These are phyloP conservation scores for Salvelinus alpinus DNA, from an alignment of 2,113 vertebrate species.

Conservation along the genomic window DNA sequence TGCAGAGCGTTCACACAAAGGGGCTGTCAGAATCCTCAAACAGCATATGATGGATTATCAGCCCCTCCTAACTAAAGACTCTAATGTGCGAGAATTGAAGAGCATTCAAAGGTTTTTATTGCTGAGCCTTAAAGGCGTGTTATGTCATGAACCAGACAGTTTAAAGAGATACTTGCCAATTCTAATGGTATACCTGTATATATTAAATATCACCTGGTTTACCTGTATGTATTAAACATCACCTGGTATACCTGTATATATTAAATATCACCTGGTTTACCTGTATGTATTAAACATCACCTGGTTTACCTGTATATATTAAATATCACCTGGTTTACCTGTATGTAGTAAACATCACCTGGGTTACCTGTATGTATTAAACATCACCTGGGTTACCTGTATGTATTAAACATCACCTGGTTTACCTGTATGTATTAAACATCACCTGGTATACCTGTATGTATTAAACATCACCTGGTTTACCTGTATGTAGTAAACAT, in stretches of 20 bases:
- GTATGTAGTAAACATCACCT: too few species aligned
- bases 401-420: too few species aligned
- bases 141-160: conserved; percentile 22
- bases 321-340: too few species aligned
- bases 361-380: background rate
- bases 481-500: too few species aligned
- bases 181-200: background rate
- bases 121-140: conserved; percentile 6
- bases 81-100: background rate
- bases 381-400: background rate
- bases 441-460: too few species aligned
- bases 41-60: conserved; percentile 46
- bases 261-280: too few species aligned
- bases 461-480: too few species aligned
- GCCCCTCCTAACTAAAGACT: conserved; percentile 3
- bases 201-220: too few species aligned
- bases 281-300: too few species aligned
- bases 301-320: too few species aligned
- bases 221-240: background rate
- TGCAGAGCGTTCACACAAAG: conserved; percentile 38
- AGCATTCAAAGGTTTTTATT: background rate
- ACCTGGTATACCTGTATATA: too few species aligned
- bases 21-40: conserved; percentile 17
- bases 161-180: conserved; percentile 31
- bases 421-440: too few species aligned